These are phyloP conservation scores for Uromys caudimaculatus DNA, from an alignment of 2,797 vertebrate genomes.

Conservation along the genomic window DNA sequence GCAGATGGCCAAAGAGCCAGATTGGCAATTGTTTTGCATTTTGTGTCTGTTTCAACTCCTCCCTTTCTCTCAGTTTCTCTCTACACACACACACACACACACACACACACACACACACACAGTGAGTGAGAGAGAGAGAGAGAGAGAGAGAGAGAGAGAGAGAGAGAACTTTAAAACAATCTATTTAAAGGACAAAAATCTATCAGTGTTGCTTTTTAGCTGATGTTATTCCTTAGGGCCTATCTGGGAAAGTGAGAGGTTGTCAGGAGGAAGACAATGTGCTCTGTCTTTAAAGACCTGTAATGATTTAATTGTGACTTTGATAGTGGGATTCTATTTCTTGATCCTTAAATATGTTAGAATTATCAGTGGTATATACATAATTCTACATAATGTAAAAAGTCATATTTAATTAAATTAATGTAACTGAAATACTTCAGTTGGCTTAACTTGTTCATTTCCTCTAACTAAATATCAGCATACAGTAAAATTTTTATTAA, in stretches of 20 bases:
- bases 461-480: constrained; percentile 84
- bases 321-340: constrained; percentile 52
- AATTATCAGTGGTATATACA: constrained; percentile 73
- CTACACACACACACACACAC: not conserved
- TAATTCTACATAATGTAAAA: constrained; percentile 78
- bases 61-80: not conserved
- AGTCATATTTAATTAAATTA: constrained; percentile 84
- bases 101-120: not conserved
- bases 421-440: constrained; percentile 82
- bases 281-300: constrained; percentile 48
- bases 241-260: not conserved
- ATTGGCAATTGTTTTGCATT: not conserved
- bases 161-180: not conserved
- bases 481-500: constrained; percentile 85
- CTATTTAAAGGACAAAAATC: constrained; percentile 28
- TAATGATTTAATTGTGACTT: constrained; percentile 64
- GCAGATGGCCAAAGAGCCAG: not conserved
- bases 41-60: not conserved
- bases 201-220: not conserved
- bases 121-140: too few relatives aligned
- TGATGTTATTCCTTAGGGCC: not conserved
- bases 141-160: not conserved
- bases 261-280: not conserved
- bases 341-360: constrained; percentile 76
- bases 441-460: constrained; percentile 83